phyloP scores from a whole-genome alignment of 2,888 invertebrate genomes.

The Seira ritae region DNA sequence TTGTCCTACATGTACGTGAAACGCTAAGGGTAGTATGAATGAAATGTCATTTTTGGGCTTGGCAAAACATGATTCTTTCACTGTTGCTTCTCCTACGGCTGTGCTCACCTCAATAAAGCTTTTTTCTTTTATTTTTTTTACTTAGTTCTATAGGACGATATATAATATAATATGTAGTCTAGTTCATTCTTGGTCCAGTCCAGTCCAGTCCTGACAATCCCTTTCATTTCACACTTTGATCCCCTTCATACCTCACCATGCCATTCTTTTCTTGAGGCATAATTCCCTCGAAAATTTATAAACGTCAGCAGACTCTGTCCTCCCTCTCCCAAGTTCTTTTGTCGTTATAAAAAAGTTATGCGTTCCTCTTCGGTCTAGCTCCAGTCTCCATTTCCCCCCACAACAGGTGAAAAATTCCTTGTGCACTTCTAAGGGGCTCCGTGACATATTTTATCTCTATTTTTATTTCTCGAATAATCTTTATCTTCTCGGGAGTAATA shows the following conservation, averaged over 20 bases:
- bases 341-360: neutral
- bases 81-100: no score
- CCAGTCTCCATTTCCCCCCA: neutral
- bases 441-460: neutral
- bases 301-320: neutral
- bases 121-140: neutral
- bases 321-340: no score
- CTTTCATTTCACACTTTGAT: conserved; percentile 7
- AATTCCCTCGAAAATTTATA: neutral
- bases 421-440: neutral
- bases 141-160: no score
- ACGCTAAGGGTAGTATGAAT: no score
- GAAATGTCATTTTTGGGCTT: no score
- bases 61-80: no score
- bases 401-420: neutral
- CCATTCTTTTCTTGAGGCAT: neutral
- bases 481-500: neutral
- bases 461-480: neutral
- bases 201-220: neutral
- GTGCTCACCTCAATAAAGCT: neutral
- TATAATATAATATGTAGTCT: neutral
- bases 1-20: no score
- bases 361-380: neutral
- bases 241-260: neutral
- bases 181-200: neutral